Evolutionary conservation across 2,797 vertebrate species (phyloP), one percentile per base, ranked within the genome.

Genomic region (Danio jaintianensis): DNA sequence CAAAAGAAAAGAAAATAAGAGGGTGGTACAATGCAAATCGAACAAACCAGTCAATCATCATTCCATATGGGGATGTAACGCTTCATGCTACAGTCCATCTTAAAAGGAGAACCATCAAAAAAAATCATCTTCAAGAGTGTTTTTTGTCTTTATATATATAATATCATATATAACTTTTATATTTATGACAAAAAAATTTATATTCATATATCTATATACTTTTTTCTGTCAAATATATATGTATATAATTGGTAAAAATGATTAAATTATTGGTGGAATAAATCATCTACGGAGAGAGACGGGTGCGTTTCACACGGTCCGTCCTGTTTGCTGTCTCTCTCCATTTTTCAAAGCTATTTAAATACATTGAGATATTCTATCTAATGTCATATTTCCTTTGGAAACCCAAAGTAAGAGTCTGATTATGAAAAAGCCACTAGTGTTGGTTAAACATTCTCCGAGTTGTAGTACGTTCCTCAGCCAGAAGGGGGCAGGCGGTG

Each of bases 361-460:
- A 88, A 92, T 93, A 94, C 85, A 92, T 91, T 82, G 85, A 90
- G 86, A 91, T 91, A 86, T 90, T 88, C 89, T 92, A 92, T 88
- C 82, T 92, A 90, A 90, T 89, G 90, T 92, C 90, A 87, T 91
- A 90, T 90, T 93, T 89, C 91, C 91, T 93, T 93, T 93, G 90
- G 92, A 92, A 92, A 91, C 82, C 90, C 82, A 92, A 93, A 90
- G 91, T 88, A 90, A 86, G 85, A 72, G 78, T 88, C 88, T 92
- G 91, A 93, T 92, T 93, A 92, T 93, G 93, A 94, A 94, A 94
- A 95, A 95, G 94, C 94, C 94, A 94, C 93, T 93, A 94, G 93
- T 94, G 93, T 95, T 94, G 93, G 92, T 94, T 94, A 91, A 94
- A 95, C 93, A 95, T 94, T 95, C 93, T 93, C 92, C 90, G 91